Evolutionary conservation across 2,113 vertebrate species (phyloP), one percentile per base, ranked within the genome.

Genomic region (Semnornis frantzii): DNA sequence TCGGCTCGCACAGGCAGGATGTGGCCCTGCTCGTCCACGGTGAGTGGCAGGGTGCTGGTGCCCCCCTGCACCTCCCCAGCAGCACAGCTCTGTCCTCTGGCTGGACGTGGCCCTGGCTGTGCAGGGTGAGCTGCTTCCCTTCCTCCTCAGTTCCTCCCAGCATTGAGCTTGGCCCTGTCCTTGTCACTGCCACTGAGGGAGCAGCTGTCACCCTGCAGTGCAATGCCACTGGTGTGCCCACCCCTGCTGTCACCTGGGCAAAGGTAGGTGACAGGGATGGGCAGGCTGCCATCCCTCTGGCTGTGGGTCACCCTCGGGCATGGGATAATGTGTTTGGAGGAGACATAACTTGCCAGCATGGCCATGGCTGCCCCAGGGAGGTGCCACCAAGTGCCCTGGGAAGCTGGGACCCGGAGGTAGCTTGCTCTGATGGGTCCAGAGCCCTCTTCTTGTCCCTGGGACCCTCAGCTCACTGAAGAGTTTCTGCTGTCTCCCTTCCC

Each of bases 111-210:
- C 27, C 64, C 21, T 9, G 28, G 44, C 69, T 30, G 2, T 0
- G 12, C 21, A 44, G 72, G 27, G 5, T 46, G 39, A 92, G 85
- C 24, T 18, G 59, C 12, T 96, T 94, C 90, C 96, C 63, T 93
- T 97, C 39, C 97, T 84, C 58, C 75, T 63, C 97, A 99, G 99
- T 98, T 85, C 98, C 98, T 60, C 99, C 99, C n/a, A 98, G 98
- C 90, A 99, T 99, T 86, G 97, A 94, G 70, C 89, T 98, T 8
- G 97, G 98, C 19, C 97, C 98, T 18, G 97, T 97, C 70, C 98
- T 98, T 20, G 92, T 98, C 39, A 93, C 98, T 48, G 98, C 98
- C 94, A 98, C 96, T 0, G 98, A 99, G 95, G 99, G 98, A 11
- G 96, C 74, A 3, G 95, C 97, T 7, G 96, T 98, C 62, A 96